A percentile compares a stretch with the other conserved stretches of the same genome.
phyloP scores from a whole-genome alignment of 1,140 invertebrate genomes.

The Tetragnatha versicolor region DNA sequence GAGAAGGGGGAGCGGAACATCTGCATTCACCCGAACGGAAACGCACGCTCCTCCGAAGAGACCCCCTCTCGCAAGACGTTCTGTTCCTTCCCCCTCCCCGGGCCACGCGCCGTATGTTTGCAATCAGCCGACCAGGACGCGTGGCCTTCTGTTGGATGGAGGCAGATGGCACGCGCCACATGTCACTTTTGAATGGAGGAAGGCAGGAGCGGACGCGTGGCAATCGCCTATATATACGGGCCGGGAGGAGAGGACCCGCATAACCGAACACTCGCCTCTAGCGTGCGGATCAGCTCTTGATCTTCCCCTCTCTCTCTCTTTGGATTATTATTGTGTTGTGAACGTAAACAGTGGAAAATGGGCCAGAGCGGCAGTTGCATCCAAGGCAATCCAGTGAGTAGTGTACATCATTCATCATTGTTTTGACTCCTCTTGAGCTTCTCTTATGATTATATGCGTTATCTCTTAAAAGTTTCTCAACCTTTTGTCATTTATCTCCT shows the following conservation, averaged over 20 bases:
- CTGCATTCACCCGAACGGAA: constrained; percentile 4
- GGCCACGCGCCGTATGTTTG: constrained; percentile 55
- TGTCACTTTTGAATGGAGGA: constrained; percentile 38
- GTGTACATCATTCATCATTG: too few relatives aligned
- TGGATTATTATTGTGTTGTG: constrained; percentile 29
- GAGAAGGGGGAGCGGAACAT: background rate
- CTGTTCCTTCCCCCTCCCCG: background rate
- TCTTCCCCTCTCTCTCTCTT: constrained; percentile 8
- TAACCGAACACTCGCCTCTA: background rate
- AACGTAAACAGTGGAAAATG: constrained; percentile 1
- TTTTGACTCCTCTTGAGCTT: too few relatives aligned
- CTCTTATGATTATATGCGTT: too few relatives aligned
- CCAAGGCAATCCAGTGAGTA: constrained; percentile 45
- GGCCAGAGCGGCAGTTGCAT: constrained; percentile 49
- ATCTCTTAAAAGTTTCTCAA: too few relatives aligned
- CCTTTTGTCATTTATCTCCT: too few relatives aligned
- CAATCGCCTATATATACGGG: constrained; percentile 22
- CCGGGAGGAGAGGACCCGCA: background rate
- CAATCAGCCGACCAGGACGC: constrained; percentile 39
- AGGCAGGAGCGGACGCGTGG: constrained; percentile 42
- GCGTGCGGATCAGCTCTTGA: background rate
- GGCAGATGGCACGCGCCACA: constrained; percentile 54
- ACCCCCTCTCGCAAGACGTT: background rate
- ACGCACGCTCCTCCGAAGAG: background rate
- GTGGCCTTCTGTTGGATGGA: constrained; percentile 35